phyloP scores from a whole-genome alignment of 2,797 vertebrate species.

The Petrocephalus schoutedeni region DNA sequence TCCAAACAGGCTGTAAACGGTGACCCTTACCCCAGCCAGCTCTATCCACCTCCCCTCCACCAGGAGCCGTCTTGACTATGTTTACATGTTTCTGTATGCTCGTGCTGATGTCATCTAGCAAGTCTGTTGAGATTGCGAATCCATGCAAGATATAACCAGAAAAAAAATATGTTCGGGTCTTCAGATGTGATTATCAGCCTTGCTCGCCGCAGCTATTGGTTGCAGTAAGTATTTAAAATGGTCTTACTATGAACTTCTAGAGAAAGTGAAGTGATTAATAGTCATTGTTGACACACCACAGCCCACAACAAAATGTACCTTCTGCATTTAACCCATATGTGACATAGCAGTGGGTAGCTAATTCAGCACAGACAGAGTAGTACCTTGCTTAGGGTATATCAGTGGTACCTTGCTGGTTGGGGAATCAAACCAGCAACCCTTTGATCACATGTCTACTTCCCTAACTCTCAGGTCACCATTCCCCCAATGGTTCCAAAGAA shows the following conservation, averaged over 20 bases:
- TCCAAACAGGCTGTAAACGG: slow-evolving; percentile 17
- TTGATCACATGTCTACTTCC: no score
- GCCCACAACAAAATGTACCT: no score
- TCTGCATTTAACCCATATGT: no score
- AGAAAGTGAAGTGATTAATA: background rate
- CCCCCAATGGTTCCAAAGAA: background rate
- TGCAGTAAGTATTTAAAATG: background rate
- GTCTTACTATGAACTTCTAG: background rate
- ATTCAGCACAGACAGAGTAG: no score
- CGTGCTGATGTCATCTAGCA: background rate
- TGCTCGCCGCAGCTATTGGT: background rate
- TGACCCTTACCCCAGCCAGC: background rate
- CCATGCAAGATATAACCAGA: background rate
- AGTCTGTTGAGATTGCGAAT: background rate
- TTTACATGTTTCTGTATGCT: slow-evolving; percentile 8
- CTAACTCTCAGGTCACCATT: no score
- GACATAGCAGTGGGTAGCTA: no score
- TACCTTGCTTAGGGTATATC: no score
- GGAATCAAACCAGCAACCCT: no score
- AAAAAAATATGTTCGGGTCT: background rate
- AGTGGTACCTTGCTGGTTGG: no score
- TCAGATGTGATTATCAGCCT: background rate
- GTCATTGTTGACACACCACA: no score
- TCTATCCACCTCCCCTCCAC: background rate
- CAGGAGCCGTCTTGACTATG: background rate